Conservation (phyloP, 2,113 vertebrate species). For the cattle (Bos taurus) region ARS-UCD2.0 NC_037348.1:26261001-26261500, state of each 20-base stretch:
- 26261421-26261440: neutral
- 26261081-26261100: neutral
- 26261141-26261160: neutral
- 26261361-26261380: neutral
- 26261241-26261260: neutral
- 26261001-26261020: neutral
- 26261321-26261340: neutral
- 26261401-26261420: neutral
- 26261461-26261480: neutral
- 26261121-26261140: neutral
- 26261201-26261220: neutral
- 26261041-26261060: neutral
- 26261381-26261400: neutral
- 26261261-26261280: neutral
- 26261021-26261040: neutral
- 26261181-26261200: neutral
- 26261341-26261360: neutral
- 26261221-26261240: neutral
- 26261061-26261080: neutral
- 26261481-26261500: neutral
- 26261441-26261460: neutral
- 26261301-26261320: neutral
- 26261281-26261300: neutral
- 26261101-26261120: neutral
- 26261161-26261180: neutral